phyloP scores from a whole-genome alignment of 2,888 invertebrate genomes.

The Dysmachus trigonus region DNA sequence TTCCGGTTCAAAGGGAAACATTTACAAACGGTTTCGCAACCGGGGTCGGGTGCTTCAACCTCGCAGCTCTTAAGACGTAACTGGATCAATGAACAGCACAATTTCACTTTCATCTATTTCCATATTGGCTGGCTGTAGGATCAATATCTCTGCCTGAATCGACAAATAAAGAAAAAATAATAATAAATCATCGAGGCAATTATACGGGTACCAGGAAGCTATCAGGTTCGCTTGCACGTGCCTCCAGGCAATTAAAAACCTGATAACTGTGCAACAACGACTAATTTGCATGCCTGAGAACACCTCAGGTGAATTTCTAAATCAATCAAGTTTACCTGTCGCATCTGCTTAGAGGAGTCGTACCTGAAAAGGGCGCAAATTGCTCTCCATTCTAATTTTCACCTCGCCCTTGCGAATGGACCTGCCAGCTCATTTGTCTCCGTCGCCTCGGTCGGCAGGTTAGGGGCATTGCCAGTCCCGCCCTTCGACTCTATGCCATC shows the following conservation, averaged over 20 bases:
- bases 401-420: background rate
- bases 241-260: background rate
- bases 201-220: background rate
- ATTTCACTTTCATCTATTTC: slow-evolving; percentile 23
- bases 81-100: background rate
- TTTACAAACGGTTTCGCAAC: background rate
- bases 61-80: background rate
- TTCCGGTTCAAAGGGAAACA: background rate
- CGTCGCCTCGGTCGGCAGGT: background rate
- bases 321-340: slow-evolving; percentile 38
- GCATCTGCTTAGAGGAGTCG: slow-evolving; percentile 5
- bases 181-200: background rate
- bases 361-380: slow-evolving; percentile 2
- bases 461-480: too few species aligned
- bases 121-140: background rate
- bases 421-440: background rate
- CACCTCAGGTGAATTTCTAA: slow-evolving; percentile 13
- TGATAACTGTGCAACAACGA: background rate
- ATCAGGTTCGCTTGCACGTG: background rate
- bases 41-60: background rate
- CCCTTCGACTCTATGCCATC: background rate
- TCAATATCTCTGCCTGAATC: background rate
- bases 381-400: slow-evolving; percentile 31
- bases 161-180: background rate
- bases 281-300: background rate